A percentile compares a stretch with the other conserved stretches of the same genome.
Conservation (phyloP, 2,797 vertebrate species). For the Psittacula derbiana region DNA sequence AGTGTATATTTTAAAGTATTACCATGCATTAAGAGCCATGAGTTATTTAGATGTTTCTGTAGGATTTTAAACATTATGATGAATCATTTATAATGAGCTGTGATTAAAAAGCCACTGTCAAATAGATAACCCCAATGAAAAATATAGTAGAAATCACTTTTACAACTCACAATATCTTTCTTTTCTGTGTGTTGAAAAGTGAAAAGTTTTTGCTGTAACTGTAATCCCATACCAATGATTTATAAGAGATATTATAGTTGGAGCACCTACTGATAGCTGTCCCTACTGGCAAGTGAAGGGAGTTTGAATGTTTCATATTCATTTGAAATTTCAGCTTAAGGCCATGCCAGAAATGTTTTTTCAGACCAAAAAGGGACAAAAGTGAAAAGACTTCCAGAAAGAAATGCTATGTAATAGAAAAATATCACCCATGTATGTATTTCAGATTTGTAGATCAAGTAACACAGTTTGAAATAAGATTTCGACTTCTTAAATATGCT, state of each 20-base stretch:
- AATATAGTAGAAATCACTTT: not conserved
- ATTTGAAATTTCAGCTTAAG: constrained; percentile 1
- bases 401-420: constrained; percentile 33
- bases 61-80: constrained; percentile 30
- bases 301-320: not conserved
- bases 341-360: not conserved
- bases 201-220: constrained; percentile 18
- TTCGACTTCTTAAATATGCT: constrained; percentile 38
- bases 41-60: constrained; percentile 19
- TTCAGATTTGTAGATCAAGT: constrained; percentile 22
- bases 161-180: not conserved
- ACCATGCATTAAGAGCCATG: not conserved
- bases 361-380: constrained; percentile 19
- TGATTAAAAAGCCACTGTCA: constrained; percentile 27
- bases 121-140: constrained; percentile 13
- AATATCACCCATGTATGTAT: constrained; percentile 4
- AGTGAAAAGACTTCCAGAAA: constrained; percentile 31
- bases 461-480: constrained; percentile 33
- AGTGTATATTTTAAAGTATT: not conserved
- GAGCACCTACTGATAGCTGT: not conserved
- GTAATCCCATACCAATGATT: not conserved
- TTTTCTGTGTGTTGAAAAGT: not conserved
- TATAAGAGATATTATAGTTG: not conserved
- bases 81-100: constrained; percentile 31
- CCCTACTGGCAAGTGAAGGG: not conserved